Evolutionary conservation across 2,797 vertebrate genomes (phyloP).

Genomic region (Dermochelys coriacea): DNA sequence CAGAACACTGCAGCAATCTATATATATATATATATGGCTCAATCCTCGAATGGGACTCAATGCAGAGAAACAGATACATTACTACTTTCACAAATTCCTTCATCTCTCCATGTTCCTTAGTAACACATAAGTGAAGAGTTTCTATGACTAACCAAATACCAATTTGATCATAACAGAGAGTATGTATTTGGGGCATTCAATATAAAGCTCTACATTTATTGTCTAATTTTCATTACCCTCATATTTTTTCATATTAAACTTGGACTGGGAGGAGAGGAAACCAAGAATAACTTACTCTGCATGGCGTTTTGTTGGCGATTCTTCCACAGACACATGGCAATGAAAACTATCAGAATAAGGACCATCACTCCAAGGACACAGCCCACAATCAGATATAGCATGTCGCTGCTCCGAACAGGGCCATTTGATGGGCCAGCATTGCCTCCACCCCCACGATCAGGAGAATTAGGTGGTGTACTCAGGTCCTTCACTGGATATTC

Average conservation of each 20-base stretch:
- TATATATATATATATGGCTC: accelerated
- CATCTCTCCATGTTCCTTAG: background rate
- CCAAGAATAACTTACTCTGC: slow-evolving; percentile 87
- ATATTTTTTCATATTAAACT: background rate
- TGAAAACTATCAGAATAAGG: slow-evolving; percentile 93
- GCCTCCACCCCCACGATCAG: slow-evolving; percentile 74
- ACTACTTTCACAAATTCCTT: background rate
- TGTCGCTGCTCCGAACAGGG: slow-evolving; percentile 79
- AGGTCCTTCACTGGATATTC: slow-evolving; percentile 86
- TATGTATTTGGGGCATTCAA: accelerated
- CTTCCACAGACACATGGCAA: slow-evolving; percentile 97
- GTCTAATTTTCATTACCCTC: background rate
- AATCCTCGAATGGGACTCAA: background rate
- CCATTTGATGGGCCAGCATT: slow-evolving; percentile 43
- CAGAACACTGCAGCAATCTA: accelerated
- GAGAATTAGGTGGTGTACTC: slow-evolving; percentile 85
- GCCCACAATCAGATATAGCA: slow-evolving; percentile 94
- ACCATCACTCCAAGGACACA: slow-evolving; percentile 94
- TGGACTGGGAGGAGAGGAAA: accelerated
- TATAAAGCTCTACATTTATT: accelerated
- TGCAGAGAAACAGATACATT: accelerated
- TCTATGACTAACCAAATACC: background rate
- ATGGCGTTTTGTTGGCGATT: slow-evolving; percentile 92
- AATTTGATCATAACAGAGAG: background rate
- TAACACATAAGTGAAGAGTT: background rate